Evolutionary conservation across 1,140 invertebrate genomes (phyloP).

Genomic region (Phthorimaea operculella): DNA sequence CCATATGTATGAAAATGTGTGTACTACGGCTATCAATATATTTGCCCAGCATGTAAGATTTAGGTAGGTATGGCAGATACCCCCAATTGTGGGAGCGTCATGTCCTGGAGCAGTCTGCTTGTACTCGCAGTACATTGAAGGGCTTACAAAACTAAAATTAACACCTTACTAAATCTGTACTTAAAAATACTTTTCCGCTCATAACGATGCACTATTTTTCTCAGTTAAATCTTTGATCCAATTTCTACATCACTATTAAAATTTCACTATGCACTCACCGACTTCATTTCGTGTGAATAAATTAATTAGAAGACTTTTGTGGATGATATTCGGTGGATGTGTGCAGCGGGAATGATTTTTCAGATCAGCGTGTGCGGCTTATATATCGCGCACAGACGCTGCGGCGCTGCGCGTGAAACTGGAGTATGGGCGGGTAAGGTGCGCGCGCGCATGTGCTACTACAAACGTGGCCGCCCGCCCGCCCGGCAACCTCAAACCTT

Average conservation of each 20-base stretch:
- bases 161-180: too few relatives aligned
- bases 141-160: too few relatives aligned
- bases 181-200: too few relatives aligned
- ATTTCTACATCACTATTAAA: neutral
- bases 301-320: slow-evolving; percentile 21
- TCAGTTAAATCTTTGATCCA: too few relatives aligned
- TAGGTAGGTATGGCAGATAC: too few relatives aligned
- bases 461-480: neutral
- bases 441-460: neutral
- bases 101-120: too few relatives aligned
- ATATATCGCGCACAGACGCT: slow-evolving; percentile 32
- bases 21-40: too few relatives aligned
- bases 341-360: slow-evolving; percentile 60
- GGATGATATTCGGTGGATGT: slow-evolving; percentile 52
- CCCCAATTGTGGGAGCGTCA: too few relatives aligned
- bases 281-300: slow-evolving; percentile 45
- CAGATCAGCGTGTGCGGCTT: slow-evolving; percentile 46
- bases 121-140: too few relatives aligned
- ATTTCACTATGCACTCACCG: slow-evolving; percentile 39
- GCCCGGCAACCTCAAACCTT: neutral
- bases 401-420: slow-evolving; percentile 46
- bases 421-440: slow-evolving; percentile 27
- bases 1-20: too few relatives aligned
- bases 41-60: too few relatives aligned
- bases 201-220: too few relatives aligned